phyloP scores from a whole-genome alignment of 2,888 invertebrate genomes.

The Drosophila infuscata region DNA sequence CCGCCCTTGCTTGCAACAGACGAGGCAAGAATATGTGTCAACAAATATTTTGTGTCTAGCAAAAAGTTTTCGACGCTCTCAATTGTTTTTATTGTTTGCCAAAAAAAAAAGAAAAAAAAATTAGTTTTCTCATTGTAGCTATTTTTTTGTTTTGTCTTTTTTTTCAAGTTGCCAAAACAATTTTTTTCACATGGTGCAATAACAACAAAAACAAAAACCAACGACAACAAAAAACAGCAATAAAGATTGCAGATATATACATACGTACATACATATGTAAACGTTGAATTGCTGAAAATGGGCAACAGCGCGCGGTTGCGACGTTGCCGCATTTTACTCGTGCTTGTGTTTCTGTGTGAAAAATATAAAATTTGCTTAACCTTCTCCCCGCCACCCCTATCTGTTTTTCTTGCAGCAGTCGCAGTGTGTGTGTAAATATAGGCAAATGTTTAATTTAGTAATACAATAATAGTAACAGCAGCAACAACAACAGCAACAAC shows the following conservation, averaged over 20 bases:
- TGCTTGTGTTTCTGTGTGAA: constrained; percentile 3
- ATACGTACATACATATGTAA: constrained; percentile 6
- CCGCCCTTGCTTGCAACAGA: constrained; percentile 1
- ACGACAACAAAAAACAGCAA: constrained; percentile 6
- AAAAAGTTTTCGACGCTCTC: constrained; percentile 8
- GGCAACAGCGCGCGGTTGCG: constrained; percentile 38
- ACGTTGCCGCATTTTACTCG: constrained; percentile 42
- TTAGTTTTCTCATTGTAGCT: constrained; percentile 18
- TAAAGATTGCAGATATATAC: background rate
- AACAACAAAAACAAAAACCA: constrained; percentile 15
- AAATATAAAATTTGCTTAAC: background rate
- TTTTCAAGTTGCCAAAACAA: constrained; percentile 36
- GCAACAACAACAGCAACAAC: constrained; percentile 18
- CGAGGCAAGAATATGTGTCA: constrained; percentile 46
- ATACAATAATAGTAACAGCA: constrained; percentile 11
- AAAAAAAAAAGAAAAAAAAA: background rate
- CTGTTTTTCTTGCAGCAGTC: constrained; percentile 36
- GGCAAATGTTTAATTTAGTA: constrained; percentile 47
- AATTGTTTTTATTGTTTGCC: constrained; percentile 22
- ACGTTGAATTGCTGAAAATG: constrained; percentile 22
- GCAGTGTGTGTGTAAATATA: constrained; percentile 54
- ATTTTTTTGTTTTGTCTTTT: constrained; percentile 29
- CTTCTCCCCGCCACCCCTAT: background rate
- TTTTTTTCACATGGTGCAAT: constrained; percentile 31
- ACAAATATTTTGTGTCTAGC: constrained; percentile 11